A percentile compares a stretch with the other conserved stretches of the same genome.
These are phyloP conservation scores for Raphicerus campestris DNA, from an alignment of 2,113 vertebrate species.

Conservation along the genomic window DNA sequence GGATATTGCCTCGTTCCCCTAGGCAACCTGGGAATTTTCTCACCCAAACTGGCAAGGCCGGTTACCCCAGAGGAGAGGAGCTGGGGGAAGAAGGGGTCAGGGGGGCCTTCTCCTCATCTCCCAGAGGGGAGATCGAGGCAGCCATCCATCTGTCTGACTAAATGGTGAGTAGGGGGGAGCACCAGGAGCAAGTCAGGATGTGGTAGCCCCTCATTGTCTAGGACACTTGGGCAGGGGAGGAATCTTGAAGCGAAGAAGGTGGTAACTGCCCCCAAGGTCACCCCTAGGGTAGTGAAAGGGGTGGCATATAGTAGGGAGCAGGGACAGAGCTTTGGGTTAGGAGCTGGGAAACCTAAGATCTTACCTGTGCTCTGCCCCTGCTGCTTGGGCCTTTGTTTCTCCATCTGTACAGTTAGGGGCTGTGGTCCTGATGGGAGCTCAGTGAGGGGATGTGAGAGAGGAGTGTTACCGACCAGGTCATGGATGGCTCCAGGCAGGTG, in stretches of 20 bases:
- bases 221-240: neutral
- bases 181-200: neutral
- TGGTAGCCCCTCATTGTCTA: neutral
- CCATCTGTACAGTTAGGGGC: neutral
- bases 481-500: neutral
- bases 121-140: conserved; percentile 3
- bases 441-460: neutral
- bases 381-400: neutral
- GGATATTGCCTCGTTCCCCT: neutral
- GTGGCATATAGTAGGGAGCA: neutral
- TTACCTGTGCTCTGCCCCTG: neutral
- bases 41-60: neutral
- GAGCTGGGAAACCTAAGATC: neutral
- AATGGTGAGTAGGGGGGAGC: conserved; percentile 55
- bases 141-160: conserved; percentile 26
- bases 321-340: neutral
- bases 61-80: conserved; percentile 22
- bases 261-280: neutral
- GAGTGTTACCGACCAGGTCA: neutral
- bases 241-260: neutral
- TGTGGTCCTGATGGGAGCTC: neutral
- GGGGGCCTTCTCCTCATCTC: conserved; percentile 34
- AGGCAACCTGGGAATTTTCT: conserved; percentile 43
- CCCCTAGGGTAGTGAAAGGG: neutral
- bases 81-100: neutral